Evolutionary conservation across 2,797 vertebrate species (phyloP).

Genomic region (Onychomys arenicola): DNA sequence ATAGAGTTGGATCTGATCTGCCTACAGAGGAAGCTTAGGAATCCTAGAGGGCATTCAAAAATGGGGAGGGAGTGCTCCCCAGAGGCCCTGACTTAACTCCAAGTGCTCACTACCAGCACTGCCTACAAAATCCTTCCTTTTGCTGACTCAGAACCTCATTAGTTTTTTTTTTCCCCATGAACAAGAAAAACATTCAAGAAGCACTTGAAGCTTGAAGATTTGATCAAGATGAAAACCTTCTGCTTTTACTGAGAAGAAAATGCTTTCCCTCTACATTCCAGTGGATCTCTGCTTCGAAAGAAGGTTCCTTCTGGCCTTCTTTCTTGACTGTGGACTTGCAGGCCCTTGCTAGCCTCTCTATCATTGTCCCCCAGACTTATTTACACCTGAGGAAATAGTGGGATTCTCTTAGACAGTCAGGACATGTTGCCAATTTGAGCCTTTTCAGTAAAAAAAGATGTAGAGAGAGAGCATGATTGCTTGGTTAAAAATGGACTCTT

Average conservation of each 20-base stretch:
- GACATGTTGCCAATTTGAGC: not conserved
- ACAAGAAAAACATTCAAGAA: constrained; percentile 26
- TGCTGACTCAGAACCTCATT: not conserved
- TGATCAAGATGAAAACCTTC: not conserved
- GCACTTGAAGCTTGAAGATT: not conserved
- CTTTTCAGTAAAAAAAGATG: not conserved
- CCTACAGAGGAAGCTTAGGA: not conserved
- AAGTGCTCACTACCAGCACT: not conserved
- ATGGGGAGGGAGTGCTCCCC: not conserved
- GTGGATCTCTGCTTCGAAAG: not conserved
- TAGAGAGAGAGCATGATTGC: not conserved
- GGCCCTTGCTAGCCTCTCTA: constrained; percentile 7
- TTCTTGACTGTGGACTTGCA: not conserved
- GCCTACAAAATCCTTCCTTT: not conserved
- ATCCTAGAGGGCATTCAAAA: not conserved
- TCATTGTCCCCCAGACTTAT: not conserved
- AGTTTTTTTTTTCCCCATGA: not conserved
- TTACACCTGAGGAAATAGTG: not conserved
- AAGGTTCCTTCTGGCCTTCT: not conserved
- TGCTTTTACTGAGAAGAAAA: not conserved
- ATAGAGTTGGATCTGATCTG: not conserved
- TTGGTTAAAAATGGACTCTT: not conserved
- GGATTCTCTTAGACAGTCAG: not conserved
- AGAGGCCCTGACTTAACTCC: not conserved
- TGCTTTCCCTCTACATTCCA: not conserved